These are phyloP conservation scores for Ecdyonurus torrentis DNA, from an alignment of 2,888 invertebrate genomes.

Conservation along the genomic window DNA sequence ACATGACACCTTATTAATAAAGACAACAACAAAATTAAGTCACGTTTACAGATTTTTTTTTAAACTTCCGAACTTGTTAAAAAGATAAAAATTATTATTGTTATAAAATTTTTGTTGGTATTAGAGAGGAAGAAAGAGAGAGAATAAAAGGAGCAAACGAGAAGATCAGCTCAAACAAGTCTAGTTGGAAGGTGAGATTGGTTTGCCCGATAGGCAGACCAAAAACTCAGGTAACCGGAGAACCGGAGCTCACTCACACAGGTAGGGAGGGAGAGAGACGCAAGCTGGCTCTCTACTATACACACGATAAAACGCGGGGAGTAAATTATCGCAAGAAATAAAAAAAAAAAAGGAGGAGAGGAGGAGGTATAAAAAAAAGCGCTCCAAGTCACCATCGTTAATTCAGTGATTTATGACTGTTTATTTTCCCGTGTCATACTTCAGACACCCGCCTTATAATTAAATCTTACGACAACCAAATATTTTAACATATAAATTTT, in stretches of 20 bases:
- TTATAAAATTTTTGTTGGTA: too few relatives aligned
- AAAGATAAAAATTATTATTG: too few relatives aligned
- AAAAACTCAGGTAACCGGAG: neutral
- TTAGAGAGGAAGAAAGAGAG: too few relatives aligned
- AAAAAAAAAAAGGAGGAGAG: neutral
- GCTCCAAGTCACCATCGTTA: neutral
- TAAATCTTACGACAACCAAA: neutral
- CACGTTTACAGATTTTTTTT: too few relatives aligned
- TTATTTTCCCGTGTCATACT: neutral
- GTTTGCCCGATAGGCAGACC: neutral
- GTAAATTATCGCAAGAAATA: neutral
- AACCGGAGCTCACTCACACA: neutral
- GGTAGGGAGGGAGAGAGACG: neutral
- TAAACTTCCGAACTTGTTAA: too few relatives aligned
- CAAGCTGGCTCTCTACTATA: neutral
- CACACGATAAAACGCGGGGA: neutral
- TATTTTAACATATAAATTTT: too few relatives aligned
- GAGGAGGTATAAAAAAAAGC: neutral
- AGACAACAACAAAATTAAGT: too few relatives aligned
- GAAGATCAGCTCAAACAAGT: too few relatives aligned
- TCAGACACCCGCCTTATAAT: neutral
- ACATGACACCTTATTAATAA: too few relatives aligned
- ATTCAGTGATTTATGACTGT: constrained; percentile 2
- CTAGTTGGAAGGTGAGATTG: neutral
- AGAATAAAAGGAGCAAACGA: too few relatives aligned